Base-by-base conservation (phyloP, 2,888 invertebrate genomes). In the Tipula helvola region DNA sequence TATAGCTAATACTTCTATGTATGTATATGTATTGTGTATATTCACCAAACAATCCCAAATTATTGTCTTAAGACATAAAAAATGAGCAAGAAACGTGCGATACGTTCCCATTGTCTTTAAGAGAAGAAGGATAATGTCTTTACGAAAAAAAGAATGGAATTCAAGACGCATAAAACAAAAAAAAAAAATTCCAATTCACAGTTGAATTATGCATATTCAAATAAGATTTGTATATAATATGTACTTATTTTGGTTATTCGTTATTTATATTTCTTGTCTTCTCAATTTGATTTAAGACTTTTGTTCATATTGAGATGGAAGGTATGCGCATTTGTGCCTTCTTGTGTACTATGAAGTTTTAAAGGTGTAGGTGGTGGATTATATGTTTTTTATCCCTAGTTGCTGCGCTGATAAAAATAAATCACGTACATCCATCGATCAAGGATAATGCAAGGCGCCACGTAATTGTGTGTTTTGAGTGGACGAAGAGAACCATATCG, bases 201-300 rank as follows among this genome's bases (percentile, higher is more conserved):
- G 84, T 84, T 84, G 84, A 84, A 84, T 84, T 84, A 84, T 84
- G 39, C 84, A 84, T 84, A 84, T 84, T 84, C 84, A 84, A 84
- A 84, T 84, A 71, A 71, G 71, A 71, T 71, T 71, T 71, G 71
- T 71, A 71, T 71, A 12, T 71, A 57, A 12, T 71, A 57, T 28
- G 28, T 57, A 28, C 71, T 71, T 71, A 71, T 71, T 71, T 71
- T 71, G 71, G 71, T 10, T 71, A 71, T 71, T 71, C 71, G 71
- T 71, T 71, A 71, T 71, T 71, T 71, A 71, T 71, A 71, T 71
- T 71, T 71, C 28, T 71, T 71, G 71, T 71, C 28, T 18, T 28
- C 28, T 71, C 71, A 71, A 28, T 71, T 71, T 71, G 71, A 71
- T 71, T 71, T 71, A 71, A 71, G 71, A 71, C 71, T 71, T 52